These are phyloP conservation scores for Macquaria australasica DNA, from an alignment of 2,113 vertebrate genomes.

Conservation along the genomic window DNA sequence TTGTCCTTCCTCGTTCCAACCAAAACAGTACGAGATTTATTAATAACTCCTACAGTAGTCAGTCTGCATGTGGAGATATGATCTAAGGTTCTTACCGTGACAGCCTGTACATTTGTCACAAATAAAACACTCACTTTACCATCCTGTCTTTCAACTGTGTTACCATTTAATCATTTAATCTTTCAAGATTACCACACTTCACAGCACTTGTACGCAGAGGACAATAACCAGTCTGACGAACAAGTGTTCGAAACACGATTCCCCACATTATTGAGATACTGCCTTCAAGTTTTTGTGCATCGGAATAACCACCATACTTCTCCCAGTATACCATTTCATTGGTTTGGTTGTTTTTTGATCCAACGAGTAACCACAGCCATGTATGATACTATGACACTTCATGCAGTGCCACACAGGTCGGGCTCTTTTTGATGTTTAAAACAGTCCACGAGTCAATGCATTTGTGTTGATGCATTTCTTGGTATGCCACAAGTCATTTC, in stretches of 20 bases:
- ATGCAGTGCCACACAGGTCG: background rate
- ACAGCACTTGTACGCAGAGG: background rate
- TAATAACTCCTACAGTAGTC: background rate
- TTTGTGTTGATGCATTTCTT: slow-evolving; percentile 4
- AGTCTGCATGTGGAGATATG: background rate
- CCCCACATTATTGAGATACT: background rate
- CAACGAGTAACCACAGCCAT: background rate
- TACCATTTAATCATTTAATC: background rate
- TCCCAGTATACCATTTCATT: background rate
- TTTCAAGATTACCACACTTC: background rate
- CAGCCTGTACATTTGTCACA: background rate
- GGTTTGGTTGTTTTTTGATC: background rate
- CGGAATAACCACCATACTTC: background rate
- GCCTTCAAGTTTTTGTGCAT: background rate
- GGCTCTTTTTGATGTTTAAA: background rate
- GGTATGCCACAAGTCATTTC: background rate
- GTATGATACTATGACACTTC: background rate
- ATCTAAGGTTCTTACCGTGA: background rate
- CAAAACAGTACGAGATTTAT: background rate
- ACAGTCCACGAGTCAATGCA: background rate
- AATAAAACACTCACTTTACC: background rate
- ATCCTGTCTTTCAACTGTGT: background rate
- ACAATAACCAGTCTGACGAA: background rate
- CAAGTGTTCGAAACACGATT: background rate
- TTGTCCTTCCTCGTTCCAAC: background rate